Evolutionary conservation across 2,888 invertebrate species (phyloP).

Genomic region (Rhingia campestris): DNA sequence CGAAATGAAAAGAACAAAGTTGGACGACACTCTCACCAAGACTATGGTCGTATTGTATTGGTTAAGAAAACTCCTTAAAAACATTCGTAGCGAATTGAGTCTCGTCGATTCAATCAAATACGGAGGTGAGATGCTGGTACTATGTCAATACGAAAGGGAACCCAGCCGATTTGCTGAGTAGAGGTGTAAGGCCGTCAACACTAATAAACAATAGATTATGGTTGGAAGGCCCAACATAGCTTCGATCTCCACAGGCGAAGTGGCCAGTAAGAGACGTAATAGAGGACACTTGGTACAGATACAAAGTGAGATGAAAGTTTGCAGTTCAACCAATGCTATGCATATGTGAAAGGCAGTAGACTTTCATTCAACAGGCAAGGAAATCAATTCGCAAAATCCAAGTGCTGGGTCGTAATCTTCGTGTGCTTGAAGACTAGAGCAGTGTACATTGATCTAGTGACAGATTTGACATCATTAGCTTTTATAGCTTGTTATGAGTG

Average conservation of each 20-base stretch:
- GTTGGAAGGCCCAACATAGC: conserved; percentile 17
- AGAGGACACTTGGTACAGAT: conserved; percentile 19
- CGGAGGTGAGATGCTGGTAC: conserved; percentile 31
- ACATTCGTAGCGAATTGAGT: too few relatives aligned
- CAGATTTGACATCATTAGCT: conserved; percentile 22
- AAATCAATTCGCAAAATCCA: conserved; percentile 26
- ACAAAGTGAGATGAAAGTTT: conserved; percentile 15
- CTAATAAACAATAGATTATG: conserved; percentile 34
- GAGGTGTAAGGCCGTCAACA: conserved; percentile 41
- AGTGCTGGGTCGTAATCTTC: conserved; percentile 39
- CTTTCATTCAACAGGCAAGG: conserved; percentile 20
- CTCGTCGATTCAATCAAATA: too few relatives aligned
- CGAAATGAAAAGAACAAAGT: conserved; percentile 3
- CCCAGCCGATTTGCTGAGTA: conserved; percentile 37
- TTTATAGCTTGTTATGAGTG: too few relatives aligned
- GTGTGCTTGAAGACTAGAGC: conserved; percentile 53
- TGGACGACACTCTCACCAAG: neutral
- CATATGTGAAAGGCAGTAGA: neutral
- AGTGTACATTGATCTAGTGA: conserved; percentile 39
- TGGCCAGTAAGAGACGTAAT: neutral
- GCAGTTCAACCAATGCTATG: neutral
- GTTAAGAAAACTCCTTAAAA: neutral
- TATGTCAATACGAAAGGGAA: conserved; percentile 33
- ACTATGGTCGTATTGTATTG: neutral
- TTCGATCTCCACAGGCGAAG: neutral